A percentile compares a stretch with the other conserved stretches of the same genome.
Evolutionary conservation across 2,797 vertebrate genomes (phyloP).

Genomic region (Sebastes taczanowskii): DNA sequence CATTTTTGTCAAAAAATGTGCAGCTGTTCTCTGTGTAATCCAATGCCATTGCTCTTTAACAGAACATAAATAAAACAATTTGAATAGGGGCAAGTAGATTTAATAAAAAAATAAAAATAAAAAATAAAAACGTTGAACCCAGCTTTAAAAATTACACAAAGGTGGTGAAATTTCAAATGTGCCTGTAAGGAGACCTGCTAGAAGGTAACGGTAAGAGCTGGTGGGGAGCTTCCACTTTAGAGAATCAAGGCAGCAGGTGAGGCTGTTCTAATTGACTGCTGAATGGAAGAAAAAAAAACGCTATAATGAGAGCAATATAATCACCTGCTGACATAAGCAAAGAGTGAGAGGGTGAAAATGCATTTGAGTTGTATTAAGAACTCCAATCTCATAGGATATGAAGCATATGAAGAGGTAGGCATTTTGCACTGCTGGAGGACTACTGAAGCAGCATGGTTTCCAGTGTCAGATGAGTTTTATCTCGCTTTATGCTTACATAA

Average conservation of each 20-base stretch:
- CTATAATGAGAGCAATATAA: conserved; percentile 65
- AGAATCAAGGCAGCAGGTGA: conserved; percentile 52
- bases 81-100: too few species aligned
- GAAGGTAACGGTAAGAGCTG: neutral
- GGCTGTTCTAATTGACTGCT: conserved; percentile 58
- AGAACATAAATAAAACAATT: too few species aligned
- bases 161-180: neutral
- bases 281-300: conserved; percentile 43
- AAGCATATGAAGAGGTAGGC: conserved; percentile 56
- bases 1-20: too few species aligned
- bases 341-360: conserved; percentile 42
- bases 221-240: conserved; percentile 5
- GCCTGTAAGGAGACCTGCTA: too few species aligned
- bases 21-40: too few species aligned
- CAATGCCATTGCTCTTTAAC: too few species aligned
- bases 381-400: conserved; percentile 56
- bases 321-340: conserved; percentile 73
- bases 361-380: conserved; percentile 50
- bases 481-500: conserved; percentile 34
- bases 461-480: conserved; percentile 33
- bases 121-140: too few species aligned
- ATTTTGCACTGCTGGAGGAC: conserved; percentile 60
- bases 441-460: conserved; percentile 50
- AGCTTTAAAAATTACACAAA: neutral
- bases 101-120: neutral